These are phyloP conservation scores for Rhodeus uyekii DNA, from an alignment of 2,797 vertebrate species.

Conservation along the genomic window DNA sequence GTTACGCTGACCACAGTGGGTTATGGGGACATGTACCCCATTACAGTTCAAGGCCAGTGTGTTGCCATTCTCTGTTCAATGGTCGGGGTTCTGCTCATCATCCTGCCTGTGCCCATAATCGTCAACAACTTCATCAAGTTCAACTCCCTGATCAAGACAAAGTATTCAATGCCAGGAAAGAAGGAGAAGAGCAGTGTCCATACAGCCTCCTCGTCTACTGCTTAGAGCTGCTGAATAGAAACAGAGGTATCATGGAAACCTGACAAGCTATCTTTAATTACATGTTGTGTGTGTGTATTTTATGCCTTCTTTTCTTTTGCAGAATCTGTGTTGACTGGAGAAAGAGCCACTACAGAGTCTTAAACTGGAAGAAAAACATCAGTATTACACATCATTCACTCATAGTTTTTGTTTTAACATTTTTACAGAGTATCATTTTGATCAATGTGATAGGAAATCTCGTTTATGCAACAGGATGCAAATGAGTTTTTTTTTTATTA, in stretches of 20 bases:
- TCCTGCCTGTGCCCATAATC: slow-evolving; percentile 85
- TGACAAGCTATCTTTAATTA: not conserved
- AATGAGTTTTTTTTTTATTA: no score
- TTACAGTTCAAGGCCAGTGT: slow-evolving; percentile 81
- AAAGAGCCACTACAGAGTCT: not conserved
- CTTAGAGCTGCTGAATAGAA: not conserved
- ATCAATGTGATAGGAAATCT: not conserved
- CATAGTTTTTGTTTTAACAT: not conserved
- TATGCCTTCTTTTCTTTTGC: not conserved
- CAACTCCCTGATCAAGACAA: slow-evolving; percentile 62
- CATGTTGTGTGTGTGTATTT: not conserved
- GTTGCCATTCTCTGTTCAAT: slow-evolving; percentile 81
- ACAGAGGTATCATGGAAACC: not conserved
- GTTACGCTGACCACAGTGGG: slow-evolving; percentile 87
- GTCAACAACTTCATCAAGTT: slow-evolving; percentile 88
- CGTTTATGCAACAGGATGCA: not conserved
- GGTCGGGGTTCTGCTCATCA: slow-evolving; percentile 81
- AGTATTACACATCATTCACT: not conserved
- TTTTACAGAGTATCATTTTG: not conserved
- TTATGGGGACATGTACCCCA: slow-evolving; percentile 83
- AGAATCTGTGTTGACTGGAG: not conserved
- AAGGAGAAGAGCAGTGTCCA: not conserved
- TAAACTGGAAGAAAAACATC: not conserved
- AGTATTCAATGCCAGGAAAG: not conserved
- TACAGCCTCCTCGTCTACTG: not conserved